Evolutionary conservation across 2,888 invertebrate genomes (phyloP), one percentile per base, ranked within the genome.

Genomic region (Tachystola acroxantha): DNA sequence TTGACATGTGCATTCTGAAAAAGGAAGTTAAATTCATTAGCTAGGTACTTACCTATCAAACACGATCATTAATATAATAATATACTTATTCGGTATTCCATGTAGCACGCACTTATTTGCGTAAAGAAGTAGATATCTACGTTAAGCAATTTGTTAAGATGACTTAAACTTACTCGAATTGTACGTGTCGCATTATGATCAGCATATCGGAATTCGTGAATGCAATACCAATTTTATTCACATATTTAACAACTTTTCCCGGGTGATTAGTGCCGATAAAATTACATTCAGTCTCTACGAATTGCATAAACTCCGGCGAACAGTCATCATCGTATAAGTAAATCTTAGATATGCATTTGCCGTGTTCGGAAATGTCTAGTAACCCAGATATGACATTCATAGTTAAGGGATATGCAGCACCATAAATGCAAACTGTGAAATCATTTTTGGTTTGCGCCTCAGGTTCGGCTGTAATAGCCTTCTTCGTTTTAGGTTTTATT

Each of bases 171-270:
- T 63, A 82, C 79, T 65, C 43, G 41, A 71, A 76, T 19, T 74
- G 72, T 25, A 63, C 69, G 57, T 89, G 81, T 46, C 89, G 88
- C 32, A 89, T 48, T 32, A 89, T 57, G 34, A 91, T 86, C 7
- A 90, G 53, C 38, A 90, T 56, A 59, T 90, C 88, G 10, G 85
- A 76, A 38, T 79, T 57, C 6, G 73, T 65, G 3, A 90, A 61
- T 10, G 81, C 88, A 11, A 77, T 57, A 11, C 87, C 79, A 48
- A 89, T 58, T 59, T 70, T 80, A 1, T 75, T 61, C 7, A 86
- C 66, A 37, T 75, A 63, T 62, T 72, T 75, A 0, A 84, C 74
- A 10, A 76, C 63, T 60, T 64, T 80, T 13, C 58, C 53, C 5
- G 73, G 53, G 43, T 62, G 44, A 39, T 65, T 53, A 4, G 69